A percentile compares a stretch with the other conserved stretches of the same genome.
Conservation (phyloP, 2,888 invertebrate genomes). For the Coecobrya sp. region DNA sequence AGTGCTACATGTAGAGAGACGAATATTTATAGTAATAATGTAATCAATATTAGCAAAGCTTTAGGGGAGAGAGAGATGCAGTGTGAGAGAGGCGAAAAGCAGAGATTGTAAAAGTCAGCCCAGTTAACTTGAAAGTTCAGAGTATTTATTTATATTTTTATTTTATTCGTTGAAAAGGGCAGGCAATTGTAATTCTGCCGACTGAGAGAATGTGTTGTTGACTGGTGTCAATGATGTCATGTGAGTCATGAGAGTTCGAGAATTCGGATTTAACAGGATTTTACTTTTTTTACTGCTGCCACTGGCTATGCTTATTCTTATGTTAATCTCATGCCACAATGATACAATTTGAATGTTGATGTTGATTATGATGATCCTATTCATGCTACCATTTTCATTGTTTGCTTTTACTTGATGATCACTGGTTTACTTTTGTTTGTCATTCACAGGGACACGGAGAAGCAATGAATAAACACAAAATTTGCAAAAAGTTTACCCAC, state of each 20-base stretch:
- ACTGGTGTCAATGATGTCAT: constrained; percentile 27
- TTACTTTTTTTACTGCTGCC: background rate
- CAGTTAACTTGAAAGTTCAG: background rate
- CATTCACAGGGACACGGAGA: constrained; percentile 21
- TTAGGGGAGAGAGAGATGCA: background rate
- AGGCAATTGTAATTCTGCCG: background rate
- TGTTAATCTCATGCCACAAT: background rate
- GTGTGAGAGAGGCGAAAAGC: background rate
- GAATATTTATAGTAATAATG: constrained; percentile 34
- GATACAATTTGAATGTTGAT: background rate
- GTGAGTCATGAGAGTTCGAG: background rate
- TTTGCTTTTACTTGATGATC: background rate
- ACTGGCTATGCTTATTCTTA: background rate
- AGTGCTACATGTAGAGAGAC: background rate
- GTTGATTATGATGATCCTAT: background rate
- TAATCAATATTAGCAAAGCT: constrained; percentile 35
- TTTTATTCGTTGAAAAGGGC: background rate
- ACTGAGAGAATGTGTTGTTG: background rate
- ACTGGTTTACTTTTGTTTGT: background rate
- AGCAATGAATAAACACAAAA: constrained; percentile 40
- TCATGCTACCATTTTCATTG: background rate
- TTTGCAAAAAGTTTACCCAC: constrained; percentile 33
- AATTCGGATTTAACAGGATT: constrained; percentile 48
- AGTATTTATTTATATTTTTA: background rate
- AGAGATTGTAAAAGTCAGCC: background rate